phyloP scores from a whole-genome alignment of 1,140 invertebrate species.

The Drosophila busckii region DNA sequence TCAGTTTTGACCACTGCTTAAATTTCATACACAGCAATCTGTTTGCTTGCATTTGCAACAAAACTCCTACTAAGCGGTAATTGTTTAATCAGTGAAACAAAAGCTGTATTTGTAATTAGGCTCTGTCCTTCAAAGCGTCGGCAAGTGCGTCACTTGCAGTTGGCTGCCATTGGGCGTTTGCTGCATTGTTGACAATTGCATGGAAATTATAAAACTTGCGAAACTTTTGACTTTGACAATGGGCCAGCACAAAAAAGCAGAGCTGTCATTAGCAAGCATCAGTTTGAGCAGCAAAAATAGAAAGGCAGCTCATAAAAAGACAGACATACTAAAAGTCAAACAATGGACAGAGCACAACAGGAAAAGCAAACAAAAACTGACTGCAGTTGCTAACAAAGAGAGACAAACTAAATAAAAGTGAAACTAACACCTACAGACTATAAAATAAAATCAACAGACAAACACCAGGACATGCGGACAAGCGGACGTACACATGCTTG shows the following conservation, averaged over 20 bases:
- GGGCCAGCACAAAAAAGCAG: conserved; percentile 15
- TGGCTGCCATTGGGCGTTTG: too few relatives aligned
- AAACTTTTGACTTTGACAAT: conserved; percentile 26
- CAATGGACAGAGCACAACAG: conserved; percentile 6
- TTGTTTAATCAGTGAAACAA: too few relatives aligned
- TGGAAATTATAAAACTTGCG: conserved; percentile 21
- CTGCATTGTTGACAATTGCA: conserved; percentile 1
- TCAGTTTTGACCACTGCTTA: too few relatives aligned
- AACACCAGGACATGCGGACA: not conserved
- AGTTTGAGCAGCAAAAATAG: conserved; percentile 10
- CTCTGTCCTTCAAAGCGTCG: too few relatives aligned
- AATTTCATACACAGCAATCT: too few relatives aligned
- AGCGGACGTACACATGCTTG: not conserved
- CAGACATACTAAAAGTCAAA: conserved; percentile 8
- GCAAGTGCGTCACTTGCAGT: conserved; percentile 8
- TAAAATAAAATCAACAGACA: conserved; percentile 33
- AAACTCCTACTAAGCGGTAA: too few relatives aligned
- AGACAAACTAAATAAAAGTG: conserved; percentile 16
- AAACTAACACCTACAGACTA: conserved; percentile 36
- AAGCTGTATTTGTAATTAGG: too few relatives aligned
- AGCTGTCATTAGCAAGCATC: conserved; percentile 28
- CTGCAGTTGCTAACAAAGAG: conserved; percentile 34
- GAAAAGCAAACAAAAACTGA: conserved; percentile 26
- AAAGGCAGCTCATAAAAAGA: conserved; percentile 24
- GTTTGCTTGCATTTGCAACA: too few relatives aligned